A percentile compares a stretch with the other conserved stretches of the same genome.
Conservation (phyloP, 1,140 invertebrate species). For the Drosophila grimshawi region DNA sequence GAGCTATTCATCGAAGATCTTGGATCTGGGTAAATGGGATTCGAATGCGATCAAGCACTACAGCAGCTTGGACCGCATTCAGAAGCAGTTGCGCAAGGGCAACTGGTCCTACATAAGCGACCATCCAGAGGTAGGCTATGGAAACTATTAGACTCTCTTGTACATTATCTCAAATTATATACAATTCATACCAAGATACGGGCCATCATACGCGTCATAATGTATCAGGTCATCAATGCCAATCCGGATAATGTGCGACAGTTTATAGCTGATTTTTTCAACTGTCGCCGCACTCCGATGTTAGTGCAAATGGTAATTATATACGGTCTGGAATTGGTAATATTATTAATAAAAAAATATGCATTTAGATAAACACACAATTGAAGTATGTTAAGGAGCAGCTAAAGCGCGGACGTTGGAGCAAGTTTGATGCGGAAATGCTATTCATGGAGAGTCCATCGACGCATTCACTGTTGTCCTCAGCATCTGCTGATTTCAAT, state of each 20-base stretch:
- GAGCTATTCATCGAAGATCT: constrained; percentile 28
- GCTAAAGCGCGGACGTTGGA: constrained; percentile 59
- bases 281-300: constrained; percentile 49
- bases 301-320: constrained; percentile 55
- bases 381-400: constrained; percentile 69
- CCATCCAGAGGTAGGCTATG: constrained; percentile 63
- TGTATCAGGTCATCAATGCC: constrained; percentile 59
- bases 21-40: constrained; percentile 63
- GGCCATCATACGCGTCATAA: constrained; percentile 63
- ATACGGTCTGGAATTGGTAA: background rate
- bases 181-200: constrained; percentile 51
- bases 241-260: constrained; percentile 45
- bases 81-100: constrained; percentile 53
- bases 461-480: constrained; percentile 60
- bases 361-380: constrained; percentile 57
- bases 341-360: background rate
- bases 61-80: constrained; percentile 44
- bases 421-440: constrained; percentile 63
- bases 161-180: background rate
- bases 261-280: constrained; percentile 59
- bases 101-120: constrained; percentile 59
- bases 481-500: constrained; percentile 50
- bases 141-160: background rate
- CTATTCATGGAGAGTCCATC: constrained; percentile 65
- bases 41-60: constrained; percentile 55